Percentiles rank a stretch among this genome's conserved stretches.
Evolutionary conservation across 2,888 invertebrate species (phyloP).

Genomic region (Gryllus longicercus): DNA sequence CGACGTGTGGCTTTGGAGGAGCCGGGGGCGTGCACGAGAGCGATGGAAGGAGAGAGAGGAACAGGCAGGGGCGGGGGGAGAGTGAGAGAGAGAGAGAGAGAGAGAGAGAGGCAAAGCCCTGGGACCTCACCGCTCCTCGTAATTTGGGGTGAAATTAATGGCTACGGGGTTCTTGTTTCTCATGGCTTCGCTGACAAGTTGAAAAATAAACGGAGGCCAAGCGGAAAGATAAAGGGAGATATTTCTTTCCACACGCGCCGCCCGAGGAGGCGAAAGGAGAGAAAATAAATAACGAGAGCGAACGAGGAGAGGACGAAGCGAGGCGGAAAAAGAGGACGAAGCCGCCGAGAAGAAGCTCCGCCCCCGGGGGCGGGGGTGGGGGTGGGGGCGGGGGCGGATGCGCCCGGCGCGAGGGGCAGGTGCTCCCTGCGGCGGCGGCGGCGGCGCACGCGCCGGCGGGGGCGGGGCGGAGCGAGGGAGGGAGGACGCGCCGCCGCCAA

Average conservation of each 20-base stretch:
- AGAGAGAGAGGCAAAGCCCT: not conserved
- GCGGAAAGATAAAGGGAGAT: slow-evolving; percentile 36
- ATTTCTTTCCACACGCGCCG: slow-evolving; percentile 33
- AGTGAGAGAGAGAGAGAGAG: not conserved
- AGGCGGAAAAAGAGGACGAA: too few species aligned
- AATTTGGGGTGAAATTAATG: slow-evolving; percentile 35
- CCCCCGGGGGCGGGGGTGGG: too few species aligned
- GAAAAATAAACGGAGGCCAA: slow-evolving; percentile 35
- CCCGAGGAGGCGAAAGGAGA: slow-evolving; percentile 27
- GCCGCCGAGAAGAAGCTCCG: too few species aligned
- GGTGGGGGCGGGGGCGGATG: not conserved
- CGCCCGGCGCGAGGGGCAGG: slow-evolving; percentile 18
- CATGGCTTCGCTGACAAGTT: slow-evolving; percentile 32
- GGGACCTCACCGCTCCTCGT: slow-evolving; percentile 25
- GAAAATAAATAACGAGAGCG: slow-evolving; percentile 19
- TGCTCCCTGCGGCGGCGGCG: not conserved
- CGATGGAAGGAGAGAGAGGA: not conserved
- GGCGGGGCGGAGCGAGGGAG: too few species aligned
- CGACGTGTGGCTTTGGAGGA: slow-evolving; percentile 19
- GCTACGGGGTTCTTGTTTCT: slow-evolving; percentile 32
- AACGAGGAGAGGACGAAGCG: not conserved
- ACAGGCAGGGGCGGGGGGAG: not conserved
- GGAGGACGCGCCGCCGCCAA: not conserved
- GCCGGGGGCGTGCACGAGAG: slow-evolving; percentile 33
- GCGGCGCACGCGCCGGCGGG: too few species aligned